Evolutionary conservation across 2,888 invertebrate species (phyloP).

Genomic region (Noctua pronuba): DNA sequence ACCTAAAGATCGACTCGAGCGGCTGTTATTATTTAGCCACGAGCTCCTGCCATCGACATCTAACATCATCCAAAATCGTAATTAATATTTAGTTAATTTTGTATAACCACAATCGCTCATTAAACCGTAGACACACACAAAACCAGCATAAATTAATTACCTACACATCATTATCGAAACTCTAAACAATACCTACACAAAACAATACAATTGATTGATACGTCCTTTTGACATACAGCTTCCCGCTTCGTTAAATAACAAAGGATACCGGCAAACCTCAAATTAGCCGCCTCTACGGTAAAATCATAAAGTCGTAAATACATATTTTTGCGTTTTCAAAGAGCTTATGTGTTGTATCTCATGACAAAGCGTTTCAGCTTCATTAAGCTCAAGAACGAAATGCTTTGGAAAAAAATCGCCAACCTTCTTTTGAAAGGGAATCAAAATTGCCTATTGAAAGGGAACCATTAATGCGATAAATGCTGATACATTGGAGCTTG

Average conservation of each 20-base stretch:
- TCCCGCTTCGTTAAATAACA: slow-evolving; percentile 37
- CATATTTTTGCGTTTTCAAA: slow-evolving; percentile 55
- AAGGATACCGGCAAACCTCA: slow-evolving; percentile 33
- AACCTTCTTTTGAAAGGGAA: slow-evolving; percentile 57
- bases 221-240: slow-evolving; percentile 25
- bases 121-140: neutral
- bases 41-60: too few relatives aligned
- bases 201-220: slow-evolving; percentile 46
- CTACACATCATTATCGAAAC: slow-evolving; percentile 20
- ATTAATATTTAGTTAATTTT: neutral
- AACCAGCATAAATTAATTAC: slow-evolving; percentile 5
- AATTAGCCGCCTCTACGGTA: slow-evolving; percentile 42
- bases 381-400: slow-evolving; percentile 72
- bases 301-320: slow-evolving; percentile 60
- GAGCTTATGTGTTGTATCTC: slow-evolving; percentile 69
- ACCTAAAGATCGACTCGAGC: too few relatives aligned
- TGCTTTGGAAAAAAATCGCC: slow-evolving; percentile 64
- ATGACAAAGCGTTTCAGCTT: slow-evolving; percentile 77
- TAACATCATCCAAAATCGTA: neutral
- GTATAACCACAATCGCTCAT: neutral
- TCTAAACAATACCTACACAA: slow-evolving; percentile 18
- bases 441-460: slow-evolving; percentile 74
- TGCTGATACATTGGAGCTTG: slow-evolving; percentile 31
- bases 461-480: slow-evolving; percentile 67
- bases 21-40: too few relatives aligned